Evolutionary conservation across 2,113 vertebrate species (phyloP), one percentile per base, ranked within the genome.

Genomic region (Chaetops frenatus): DNA sequence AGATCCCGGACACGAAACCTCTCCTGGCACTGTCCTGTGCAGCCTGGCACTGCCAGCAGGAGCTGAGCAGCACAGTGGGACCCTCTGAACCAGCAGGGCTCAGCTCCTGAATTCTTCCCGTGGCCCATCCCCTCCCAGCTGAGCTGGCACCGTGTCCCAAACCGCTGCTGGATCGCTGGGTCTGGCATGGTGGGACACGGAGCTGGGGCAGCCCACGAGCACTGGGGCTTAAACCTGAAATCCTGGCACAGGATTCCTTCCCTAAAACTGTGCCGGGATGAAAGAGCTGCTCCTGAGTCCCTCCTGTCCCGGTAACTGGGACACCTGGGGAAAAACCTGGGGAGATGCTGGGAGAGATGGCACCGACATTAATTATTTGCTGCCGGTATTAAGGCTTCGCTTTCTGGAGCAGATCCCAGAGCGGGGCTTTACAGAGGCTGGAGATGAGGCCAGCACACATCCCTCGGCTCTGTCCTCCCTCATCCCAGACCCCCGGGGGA

Each of bases 101-200:
- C 8, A 0, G 64, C 44, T 72, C 71, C 69, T 12, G 33, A 11
- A 0, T 23, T 48, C 45, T 21, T 13, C 65, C 57, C 0, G 0
- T 8, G 42, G 14, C 28, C 65, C 60, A 15, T 17, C 42, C 2
- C n/a, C 40, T 70, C 77, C 50, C 31, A 5, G 54, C 33, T 7
- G 33, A 73, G 76, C 60, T 33, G 40, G 28, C 70, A 22, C 44
- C 1, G 0, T 2, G 19, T 45, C 47, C 88, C 73, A 54, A 12
- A 17, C 4, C 2, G 9, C 44, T 12, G 15, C 35, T 23, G 44
- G 29, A 6, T 5, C 14, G 3, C 9, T 11, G 40, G 69, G 17
- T 19, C 27, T 7, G 2, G 72, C 5, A 15, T 0, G 10, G 45
- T 0, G 3, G 21, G 16, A 36, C 47, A 44, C 29, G 15, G 19